Base-by-base conservation (phyloP, 2,888 invertebrate genomes). In the Tetrapedia diversipes region DNA sequence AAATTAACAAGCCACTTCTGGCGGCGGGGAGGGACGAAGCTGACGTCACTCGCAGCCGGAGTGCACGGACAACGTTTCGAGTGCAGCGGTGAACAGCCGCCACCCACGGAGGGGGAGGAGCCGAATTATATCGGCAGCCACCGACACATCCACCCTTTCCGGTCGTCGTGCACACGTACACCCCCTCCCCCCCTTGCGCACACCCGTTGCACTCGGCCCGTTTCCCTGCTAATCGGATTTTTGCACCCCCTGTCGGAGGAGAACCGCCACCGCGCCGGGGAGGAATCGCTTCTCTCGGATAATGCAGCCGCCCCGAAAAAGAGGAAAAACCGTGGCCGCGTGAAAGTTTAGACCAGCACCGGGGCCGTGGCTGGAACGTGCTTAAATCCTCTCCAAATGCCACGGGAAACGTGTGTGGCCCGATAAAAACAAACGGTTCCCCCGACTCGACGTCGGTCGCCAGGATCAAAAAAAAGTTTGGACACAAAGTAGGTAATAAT, bases 141-240 rank as follows among this genome's bases (percentile, higher is more conserved):
- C 73, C 49, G 69, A 77, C 72, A 78, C 80, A 66, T 22, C 66
- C 73, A 61, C 65, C 60, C 74, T 77, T 79, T 64, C 77, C 53
- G 51, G 61, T 51, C 72, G 70, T 72, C 65, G 74, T 39, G 60
- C 70, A 66, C 71, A 27, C 53, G 63, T n/a, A n/a, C n/a, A n/a
- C n/a, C n/a, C n/a, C n/a, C n/a, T n/a, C n/a, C n/a, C n/a, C 47
- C 67, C 43, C 70, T 47, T 63, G n/a, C n/a, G n/a, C n/a, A 54
- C 22, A 77, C 57, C 53, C 65, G 41, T 49, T 29, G 51, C 67
- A 47, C 71, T 67, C 71, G 77, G 51, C 64, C 60, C 67, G 77
- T 61, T 71, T 64, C 63, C 60, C 73, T 70, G 51, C 71, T 86
- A 86, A 85, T 86, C 84, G 84, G 84, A 86, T 83, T 85, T 84